Base-by-base conservation (phyloP, 2,888 invertebrate genomes). In the Steinernema scapterisci region DNA sequence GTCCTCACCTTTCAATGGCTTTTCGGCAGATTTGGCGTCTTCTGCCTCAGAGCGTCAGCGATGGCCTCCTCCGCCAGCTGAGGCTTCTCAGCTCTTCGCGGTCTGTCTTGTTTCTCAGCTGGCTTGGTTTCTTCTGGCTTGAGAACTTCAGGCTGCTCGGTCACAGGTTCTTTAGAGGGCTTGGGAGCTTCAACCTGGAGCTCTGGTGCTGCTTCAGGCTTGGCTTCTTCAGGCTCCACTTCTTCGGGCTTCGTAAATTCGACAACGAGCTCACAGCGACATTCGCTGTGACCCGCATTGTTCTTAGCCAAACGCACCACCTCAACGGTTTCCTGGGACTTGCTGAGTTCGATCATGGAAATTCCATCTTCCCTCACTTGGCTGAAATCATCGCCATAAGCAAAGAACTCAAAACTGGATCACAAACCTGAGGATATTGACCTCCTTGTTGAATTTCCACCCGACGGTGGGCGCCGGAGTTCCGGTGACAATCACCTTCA, bases 401-500 rank as follows among this genome's bases (percentile, higher is more conserved):
- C 16, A 23, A 56, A 27, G 25, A 1, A 11, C n/a, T 73, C n/a
- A n/a, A n/a, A n/a, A n/a, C n/a, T n/a, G n/a, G n/a, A 31, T n/a
- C 7, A 6, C 63, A 11, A 13, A 31, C 63, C 31, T 27, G 2
- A 38, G 16, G 1, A 63, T n/a, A 11, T 25, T 63, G 63, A 63
- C 63, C 16, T 63, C 79, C 21, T 81, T 80, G 31, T 80, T 79
- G 45, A 82, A 75, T 21, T 56, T 73, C 83, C 81, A 83, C 78
- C 79, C 83, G 84, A 88, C 81, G 81, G 81, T 43, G 9, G 82
- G 81, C 43, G 81, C 77, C 2, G 89, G 89, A n/a, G 80, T 80
- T 1, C 89, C 88, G 0, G 81, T 75, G 13, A 89, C 83, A 25
- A 82, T 80, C 73, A 87, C 87, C 74, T 79, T 82, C 13, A 83